phyloP scores from a whole-genome alignment of 2,797 vertebrate genomes.

The Novumbra hubbsi region DNA sequence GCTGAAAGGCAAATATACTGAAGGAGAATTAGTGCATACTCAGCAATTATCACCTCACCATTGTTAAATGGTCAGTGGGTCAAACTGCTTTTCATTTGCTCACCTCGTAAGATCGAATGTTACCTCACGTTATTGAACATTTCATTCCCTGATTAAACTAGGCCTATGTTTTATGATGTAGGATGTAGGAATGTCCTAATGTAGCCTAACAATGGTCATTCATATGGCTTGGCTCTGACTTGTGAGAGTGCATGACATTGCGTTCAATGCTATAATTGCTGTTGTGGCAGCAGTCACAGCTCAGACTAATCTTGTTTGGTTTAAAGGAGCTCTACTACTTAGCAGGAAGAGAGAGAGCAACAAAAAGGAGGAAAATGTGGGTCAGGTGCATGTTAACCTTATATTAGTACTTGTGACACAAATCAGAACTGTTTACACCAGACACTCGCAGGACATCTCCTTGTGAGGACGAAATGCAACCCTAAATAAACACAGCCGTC shows the following conservation, averaged over 20 bases:
- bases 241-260: not conserved
- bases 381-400: not conserved
- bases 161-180: not conserved
- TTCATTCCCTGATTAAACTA: not conserved
- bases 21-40: not conserved
- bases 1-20: not conserved
- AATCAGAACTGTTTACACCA: not conserved
- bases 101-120: not conserved
- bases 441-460: not conserved
- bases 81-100: not conserved
- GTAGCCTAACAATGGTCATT: not conserved
- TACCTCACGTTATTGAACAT: not conserved
- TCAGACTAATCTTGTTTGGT: slow-evolving; percentile 2
- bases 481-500: not conserved
- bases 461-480: not conserved
- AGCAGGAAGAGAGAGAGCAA: not conserved
- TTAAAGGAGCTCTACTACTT: not conserved
- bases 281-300: slow-evolving; percentile 2
- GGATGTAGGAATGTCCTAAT: not conserved
- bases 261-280: not conserved
- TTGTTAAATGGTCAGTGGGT: not conserved
- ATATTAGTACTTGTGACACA: not conserved
- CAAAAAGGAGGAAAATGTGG: not conserved
- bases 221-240: not conserved
- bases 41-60: not conserved